Evolutionary conservation across 2,113 vertebrate species (phyloP), one percentile per base, ranked within the genome.

Genomic region (Gadus macrocephalus): DNA sequence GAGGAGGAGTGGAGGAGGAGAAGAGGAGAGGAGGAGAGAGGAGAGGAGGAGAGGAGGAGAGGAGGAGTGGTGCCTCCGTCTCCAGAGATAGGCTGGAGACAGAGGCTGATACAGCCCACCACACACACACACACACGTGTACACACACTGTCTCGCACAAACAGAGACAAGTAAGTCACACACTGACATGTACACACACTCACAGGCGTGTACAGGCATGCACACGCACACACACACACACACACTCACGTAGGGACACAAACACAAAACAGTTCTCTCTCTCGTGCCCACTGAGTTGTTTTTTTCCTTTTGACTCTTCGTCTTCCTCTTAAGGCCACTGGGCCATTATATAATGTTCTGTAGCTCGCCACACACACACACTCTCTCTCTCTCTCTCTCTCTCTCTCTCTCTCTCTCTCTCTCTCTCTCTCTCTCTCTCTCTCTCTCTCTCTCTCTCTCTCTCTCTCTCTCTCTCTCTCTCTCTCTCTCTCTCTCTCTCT

Each of bases 221-320:
- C 73, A 79, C 25, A 25, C 25, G 2, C 25, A 25, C 25, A 25
- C 25, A 25, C 25, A 25, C 2, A 3, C 25, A 25, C 25, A 25
- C 25, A 25, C 31, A 35, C 31, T 4, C 31, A 5, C 4, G 31
- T 4, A 35, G 4, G 31, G 2, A 69, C 61, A 0, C 28, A 61
- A 15, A 7, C 49, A 75, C 63, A 61, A 61, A 61, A 15, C 35
- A 19, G 7, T 14, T 38, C 27, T 38, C n/a, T 17, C 9, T 49
- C 25, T 53, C 71, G 83, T 82, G 80, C 72, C 81, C 75, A 75
- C 7, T 4, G 31, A 4, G 19, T 60, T 68, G 81, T 75, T 70
- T 84, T 84, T 83, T 90, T 87, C 79, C 79, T 85, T 80, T 74
- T 75, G 83, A 86, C 86, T 83, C 88, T 87, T 83, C 85, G 83